Conservation (phyloP, 2,797 vertebrate species). For the Etheostoma nigrum region DNA sequence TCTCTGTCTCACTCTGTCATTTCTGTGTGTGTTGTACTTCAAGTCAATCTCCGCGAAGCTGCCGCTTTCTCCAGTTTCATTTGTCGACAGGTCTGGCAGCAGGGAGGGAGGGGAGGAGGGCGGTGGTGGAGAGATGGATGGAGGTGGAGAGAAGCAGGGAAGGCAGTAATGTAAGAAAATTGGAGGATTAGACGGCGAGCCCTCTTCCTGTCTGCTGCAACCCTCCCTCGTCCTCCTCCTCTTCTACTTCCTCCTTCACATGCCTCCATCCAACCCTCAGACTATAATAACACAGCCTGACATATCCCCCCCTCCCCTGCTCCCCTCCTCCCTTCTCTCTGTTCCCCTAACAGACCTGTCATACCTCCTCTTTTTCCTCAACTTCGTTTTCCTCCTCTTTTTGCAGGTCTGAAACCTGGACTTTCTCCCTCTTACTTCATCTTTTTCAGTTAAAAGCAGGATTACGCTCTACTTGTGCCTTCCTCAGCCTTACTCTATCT, state of each 20-base stretch:
- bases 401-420: slow-evolving; percentile 45
- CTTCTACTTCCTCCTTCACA: slow-evolving; percentile 59
- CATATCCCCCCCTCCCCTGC: slow-evolving; percentile 51
- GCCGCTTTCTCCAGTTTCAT: slow-evolving; percentile 77
- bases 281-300: slow-evolving; percentile 79
- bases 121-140: slow-evolving; percentile 40
- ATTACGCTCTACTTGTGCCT: slow-evolving; percentile 52
- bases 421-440: slow-evolving; percentile 37
- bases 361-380: slow-evolving; percentile 54
- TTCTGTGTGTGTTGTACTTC: slow-evolving; percentile 64
- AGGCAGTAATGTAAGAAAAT: slow-evolving; percentile 83
- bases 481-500: slow-evolving; percentile 20
- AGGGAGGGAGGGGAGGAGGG: slow-evolving; percentile 1
- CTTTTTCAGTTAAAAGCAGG: slow-evolving; percentile 57
- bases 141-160: slow-evolving; percentile 63
- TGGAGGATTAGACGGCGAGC: slow-evolving; percentile 83
- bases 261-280: slow-evolving; percentile 73
- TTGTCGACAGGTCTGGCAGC: slow-evolving; percentile 70
- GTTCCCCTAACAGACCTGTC: slow-evolving; percentile 73
- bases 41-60: slow-evolving; percentile 73
- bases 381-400: slow-evolving; percentile 40
- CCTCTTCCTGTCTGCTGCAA: slow-evolving; percentile 82
- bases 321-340: slow-evolving; percentile 9
- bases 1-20: slow-evolving; percentile 55
- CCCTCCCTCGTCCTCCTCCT: slow-evolving; percentile 40